Evolutionary conservation across 2,797 vertebrate species (phyloP).

Genomic region (Characodon lateralis): DNA sequence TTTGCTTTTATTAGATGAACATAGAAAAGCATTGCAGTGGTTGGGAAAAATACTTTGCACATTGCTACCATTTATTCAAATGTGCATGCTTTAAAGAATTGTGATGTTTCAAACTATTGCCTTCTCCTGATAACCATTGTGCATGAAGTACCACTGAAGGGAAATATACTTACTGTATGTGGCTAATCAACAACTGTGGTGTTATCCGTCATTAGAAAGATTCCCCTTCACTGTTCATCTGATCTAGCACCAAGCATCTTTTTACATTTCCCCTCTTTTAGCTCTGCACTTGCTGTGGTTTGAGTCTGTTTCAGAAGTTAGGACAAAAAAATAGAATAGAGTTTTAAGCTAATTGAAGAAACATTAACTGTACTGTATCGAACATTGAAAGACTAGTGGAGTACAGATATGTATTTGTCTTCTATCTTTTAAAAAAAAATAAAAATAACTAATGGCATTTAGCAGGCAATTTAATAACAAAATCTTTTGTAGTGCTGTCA

Average conservation of each 20-base stretch:
- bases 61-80: too few relatives aligned
- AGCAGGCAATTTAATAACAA: background rate
- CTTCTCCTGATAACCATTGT: background rate
- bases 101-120: background rate
- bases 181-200: background rate
- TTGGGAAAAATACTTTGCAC: too few relatives aligned
- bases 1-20: too few relatives aligned
- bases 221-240: background rate
- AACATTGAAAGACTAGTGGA: background rate
- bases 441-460: background rate
- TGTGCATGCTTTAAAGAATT: background rate
- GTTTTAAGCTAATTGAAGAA: background rate
- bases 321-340: background rate
- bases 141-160: background rate
- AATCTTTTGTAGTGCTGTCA: background rate
- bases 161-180: background rate
- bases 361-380: background rate
- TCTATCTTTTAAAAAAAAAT: background rate
- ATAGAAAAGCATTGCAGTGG: too few relatives aligned
- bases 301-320: background rate
- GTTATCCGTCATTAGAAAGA: background rate
- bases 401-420: background rate
- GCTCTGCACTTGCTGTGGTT: background rate
- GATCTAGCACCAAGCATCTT: background rate
- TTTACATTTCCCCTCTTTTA: background rate